Base-by-base conservation (phyloP, 2,888 invertebrate species). In the Neoaliturus tenellus region DNA sequence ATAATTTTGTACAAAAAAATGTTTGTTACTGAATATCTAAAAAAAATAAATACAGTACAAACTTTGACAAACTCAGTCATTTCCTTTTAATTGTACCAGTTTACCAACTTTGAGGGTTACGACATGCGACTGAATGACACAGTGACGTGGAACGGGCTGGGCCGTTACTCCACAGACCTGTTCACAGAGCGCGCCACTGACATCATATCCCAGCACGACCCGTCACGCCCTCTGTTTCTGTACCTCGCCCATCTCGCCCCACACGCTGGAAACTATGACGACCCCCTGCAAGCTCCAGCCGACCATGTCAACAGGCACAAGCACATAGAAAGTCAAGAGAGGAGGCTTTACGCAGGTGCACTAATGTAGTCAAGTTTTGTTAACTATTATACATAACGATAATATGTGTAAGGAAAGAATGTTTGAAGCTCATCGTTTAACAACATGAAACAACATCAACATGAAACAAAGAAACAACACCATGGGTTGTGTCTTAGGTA, bases 221-320 rank as follows among this genome's bases (percentile, higher is more conserved):
- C 92, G 85, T 88, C 89, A 0, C 85, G 89, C 69, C 95, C 95
- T 0, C 90, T 95, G 90, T 95, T 95, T 89, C 91, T 95, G 88
- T 95, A 95, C 89, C 88, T 95, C 80, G 92, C 95, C 0, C 94
- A 95, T 88, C 90, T 93, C 81, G 95, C 95, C 0, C 94, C 94
- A 0, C 95, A 95, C 89, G 92, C 93, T 28, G 95, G 93, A 0
- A 94, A 94, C 88, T 89, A 90, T 5, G 90, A 92, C 83, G 90
- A 92, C 82, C 93, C 94, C 0, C 89, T 96, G 28, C 95, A 96
- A 90, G 96, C 96, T 0, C 96, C 96, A 0, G 91, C 92, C 86
- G 93, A 94, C 85, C 39, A 80, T 17, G 91, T 95, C 2, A 91
- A 93, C 0, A 94, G 93, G 88, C 95, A 95, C 88, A 87, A 91